Evolutionary conservation across 2,113 vertebrate genomes (phyloP).

Genomic region (Crotophaga sulcirostris): DNA sequence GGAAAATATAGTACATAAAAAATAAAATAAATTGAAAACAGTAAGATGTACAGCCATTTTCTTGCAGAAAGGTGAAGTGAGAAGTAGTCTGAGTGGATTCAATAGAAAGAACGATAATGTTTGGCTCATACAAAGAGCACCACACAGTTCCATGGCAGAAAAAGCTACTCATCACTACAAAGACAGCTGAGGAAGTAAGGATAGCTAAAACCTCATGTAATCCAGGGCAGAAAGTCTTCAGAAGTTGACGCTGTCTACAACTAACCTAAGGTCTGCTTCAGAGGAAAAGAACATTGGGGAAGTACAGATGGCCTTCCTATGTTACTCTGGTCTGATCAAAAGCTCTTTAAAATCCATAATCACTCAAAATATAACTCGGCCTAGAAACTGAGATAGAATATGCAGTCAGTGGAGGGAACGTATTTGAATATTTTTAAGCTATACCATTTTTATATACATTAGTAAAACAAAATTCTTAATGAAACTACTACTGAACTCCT

Average conservation of each 20-base stretch:
- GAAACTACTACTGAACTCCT: background rate
- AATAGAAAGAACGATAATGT: background rate
- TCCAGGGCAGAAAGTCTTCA: background rate
- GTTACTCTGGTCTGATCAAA: background rate
- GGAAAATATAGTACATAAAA: constrained; percentile 40
- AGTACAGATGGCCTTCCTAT: background rate
- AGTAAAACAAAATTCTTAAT: background rate
- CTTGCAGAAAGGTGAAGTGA: background rate
- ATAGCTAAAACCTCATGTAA: background rate
- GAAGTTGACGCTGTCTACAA: background rate
- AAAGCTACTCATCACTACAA: background rate
- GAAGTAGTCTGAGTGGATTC: background rate
- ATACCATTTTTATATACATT: background rate
- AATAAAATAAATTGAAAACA: background rate
- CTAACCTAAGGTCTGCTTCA: background rate
- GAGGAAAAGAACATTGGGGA: background rate
- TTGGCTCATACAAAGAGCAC: background rate
- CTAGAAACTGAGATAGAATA: background rate
- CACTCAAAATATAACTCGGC: background rate
- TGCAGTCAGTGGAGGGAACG: background rate
- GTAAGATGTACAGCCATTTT: background rate
- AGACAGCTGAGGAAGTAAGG: background rate
- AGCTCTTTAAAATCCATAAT: background rate
- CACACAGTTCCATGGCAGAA: background rate
- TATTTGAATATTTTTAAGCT: background rate